phyloP scores from a whole-genome alignment of 2,888 invertebrate species.

The Chaitophorus viminalis region DNA sequence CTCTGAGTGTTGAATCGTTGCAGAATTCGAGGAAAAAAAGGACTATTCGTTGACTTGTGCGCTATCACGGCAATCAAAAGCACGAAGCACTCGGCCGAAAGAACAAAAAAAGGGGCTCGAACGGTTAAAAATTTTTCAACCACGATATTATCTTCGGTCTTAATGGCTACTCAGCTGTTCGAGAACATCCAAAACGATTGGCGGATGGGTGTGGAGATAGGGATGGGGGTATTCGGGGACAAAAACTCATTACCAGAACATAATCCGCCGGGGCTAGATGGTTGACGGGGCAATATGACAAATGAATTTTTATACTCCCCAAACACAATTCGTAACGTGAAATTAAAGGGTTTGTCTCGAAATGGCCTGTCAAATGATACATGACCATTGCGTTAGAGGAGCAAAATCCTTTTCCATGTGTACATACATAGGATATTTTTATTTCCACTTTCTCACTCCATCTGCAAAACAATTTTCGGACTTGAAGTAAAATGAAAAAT shows the following conservation, averaged over 20 bases:
- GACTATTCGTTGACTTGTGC: constrained; percentile 48
- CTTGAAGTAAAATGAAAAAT: constrained; percentile 42
- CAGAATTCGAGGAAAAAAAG: not conserved
- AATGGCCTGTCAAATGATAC: constrained; percentile 57
- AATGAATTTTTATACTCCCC: constrained; percentile 60
- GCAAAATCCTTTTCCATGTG: constrained; percentile 30
- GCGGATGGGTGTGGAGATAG: not conserved
- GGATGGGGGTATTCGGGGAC: constrained; percentile 8
- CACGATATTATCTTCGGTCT: constrained; percentile 51
- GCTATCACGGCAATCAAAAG: constrained; percentile 43
- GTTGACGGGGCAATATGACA: constrained; percentile 59
- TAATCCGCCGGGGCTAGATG: constrained; percentile 44
- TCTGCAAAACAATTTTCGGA: constrained; percentile 43
- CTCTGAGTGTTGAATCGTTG: not conserved
- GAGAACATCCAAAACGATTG: not conserved
- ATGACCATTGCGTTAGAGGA: constrained; percentile 15
- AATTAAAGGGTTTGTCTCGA: constrained; percentile 56
- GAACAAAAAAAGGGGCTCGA: constrained; percentile 33
- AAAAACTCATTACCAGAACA: constrained; percentile 58
- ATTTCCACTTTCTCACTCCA: not conserved
- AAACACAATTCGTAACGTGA: constrained; percentile 58
- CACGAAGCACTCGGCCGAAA: constrained; percentile 53
- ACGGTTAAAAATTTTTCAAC: constrained; percentile 52
- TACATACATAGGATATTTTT: constrained; percentile 16
- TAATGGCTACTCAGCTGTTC: constrained; percentile 47